Evolutionary conservation across 64 coral and sea anemone genomes (phyloP), one percentile per base, ranked within the genome.

Genomic region (Porites australiensis): DNA sequence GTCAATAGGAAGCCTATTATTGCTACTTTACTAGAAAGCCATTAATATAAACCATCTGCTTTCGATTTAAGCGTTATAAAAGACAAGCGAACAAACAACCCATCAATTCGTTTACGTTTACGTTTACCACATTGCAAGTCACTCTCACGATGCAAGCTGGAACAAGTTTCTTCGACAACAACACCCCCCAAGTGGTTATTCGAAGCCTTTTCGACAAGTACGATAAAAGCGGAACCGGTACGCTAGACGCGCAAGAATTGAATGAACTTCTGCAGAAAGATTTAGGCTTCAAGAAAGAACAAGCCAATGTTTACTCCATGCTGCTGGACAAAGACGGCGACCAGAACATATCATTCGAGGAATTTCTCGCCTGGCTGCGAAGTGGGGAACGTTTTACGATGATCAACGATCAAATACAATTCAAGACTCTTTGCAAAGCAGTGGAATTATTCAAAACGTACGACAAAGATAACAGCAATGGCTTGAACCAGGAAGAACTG

Each of bases 261-360:
- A 74, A 82, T 47, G 68, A 72, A 14, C 68, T 91, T n/a, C 49
- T 91, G 18, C 78, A 91, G 45, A 46, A 83, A 4, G 89, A 91
- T 73, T 8, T 91, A 12, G 89, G 89, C 1, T 83, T 91, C 67
- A 74, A 72, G 46, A 49, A 80, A 58, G 89, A 91, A 8, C 79
- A 91, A 75, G 66, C 89, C 0, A 82, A 91, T 0, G 79, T 83
- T 14, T 83, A 74, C 50, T 58, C 79, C 8, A 8, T 91, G n/a
- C 21, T 91, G 13, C 37, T 91, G 44, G 89, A 91, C 50, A 91
- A 84, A 64, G 72, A 91, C 15, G 89, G 89, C n/a, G 89, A 91
- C 13, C 89, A 91, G 13, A 91, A 19, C 21, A 73, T 91, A 13
- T 83, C 78, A 10, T 91, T 88, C 37, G 69, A 88, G 44, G 67